Base-by-base conservation (phyloP, 2,888 invertebrate genomes). In the Drosophila anomalata region DNA sequence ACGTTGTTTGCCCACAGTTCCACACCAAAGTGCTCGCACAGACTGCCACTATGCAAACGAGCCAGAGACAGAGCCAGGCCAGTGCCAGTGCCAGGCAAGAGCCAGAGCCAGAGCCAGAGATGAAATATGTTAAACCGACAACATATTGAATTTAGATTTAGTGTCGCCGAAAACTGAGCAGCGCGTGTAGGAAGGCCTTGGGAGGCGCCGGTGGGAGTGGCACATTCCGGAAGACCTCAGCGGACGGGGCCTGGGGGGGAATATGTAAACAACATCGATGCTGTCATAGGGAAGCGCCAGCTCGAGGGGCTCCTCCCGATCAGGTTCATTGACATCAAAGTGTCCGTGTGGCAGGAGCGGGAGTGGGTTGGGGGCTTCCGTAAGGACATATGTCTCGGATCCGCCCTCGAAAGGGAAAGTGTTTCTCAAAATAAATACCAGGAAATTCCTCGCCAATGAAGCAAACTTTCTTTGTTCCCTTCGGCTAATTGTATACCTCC, bases 111-210 rank as follows among this genome's bases (percentile, higher is more conserved):
- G 47, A 65, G 65, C 73, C 54, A 62, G 66, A 70, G 53, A 59
- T 74, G 65, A 83, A 79, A 77, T 85, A 87, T 83, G 83, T 76
- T 87, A 79, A 79, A 73, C 74, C 86, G 88, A 79, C 77, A 86
- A 72, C 77, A 84, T 84, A 86, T 88, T 83, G 88, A 88, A 83
- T 88, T 78, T 83, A 70, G 86, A 86, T 84, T 83, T 78, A 69
- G 75, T 75, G 78, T 78, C 77, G 59, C 39, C 44, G 26, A 59
- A 55, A 57, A 65, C 67, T 55, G 65, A 62, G 55, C 29, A 44
- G 56, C 60, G 62, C 59, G 60, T 77, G 84, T 60, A 72, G 61
- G 75, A 50, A 54, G 20, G 29, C 14, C 14, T 11, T 20, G 31
- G 26, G 39, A 17, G 36, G 36, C 3, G 26, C 9, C 12, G 4